Percentiles rank a stretch among this genome's conserved stretches.
phyloP scores from a whole-genome alignment of 1,140 invertebrate genomes.

The Drosophila rhopaloa region DNA sequence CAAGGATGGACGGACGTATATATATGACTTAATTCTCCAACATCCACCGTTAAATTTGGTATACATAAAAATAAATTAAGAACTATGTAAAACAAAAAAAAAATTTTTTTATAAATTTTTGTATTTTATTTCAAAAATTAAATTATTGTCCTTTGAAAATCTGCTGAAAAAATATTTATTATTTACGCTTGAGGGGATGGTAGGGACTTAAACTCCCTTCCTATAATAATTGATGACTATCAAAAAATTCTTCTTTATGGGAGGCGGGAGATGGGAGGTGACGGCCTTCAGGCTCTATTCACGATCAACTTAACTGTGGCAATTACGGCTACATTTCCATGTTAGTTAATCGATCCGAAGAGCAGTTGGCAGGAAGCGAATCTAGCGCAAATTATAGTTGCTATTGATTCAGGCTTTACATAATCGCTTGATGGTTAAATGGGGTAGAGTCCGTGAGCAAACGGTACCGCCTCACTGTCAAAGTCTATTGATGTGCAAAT shows the following conservation, averaged over 20 bases:
- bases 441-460: slow-evolving; percentile 33
- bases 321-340: slow-evolving; percentile 50
- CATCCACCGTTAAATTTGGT: no score
- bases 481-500: slow-evolving; percentile 79
- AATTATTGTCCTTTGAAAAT: no score
- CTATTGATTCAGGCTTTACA: slow-evolving; percentile 64
- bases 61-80: no score
- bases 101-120: no score
- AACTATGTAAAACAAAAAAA: no score
- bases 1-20: no score
- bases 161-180: background rate
- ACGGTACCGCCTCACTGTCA: slow-evolving; percentile 68
- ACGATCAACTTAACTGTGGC: slow-evolving; percentile 54
- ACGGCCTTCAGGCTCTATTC: slow-evolving; percentile 36
- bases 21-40: no score
- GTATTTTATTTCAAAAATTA: no score
- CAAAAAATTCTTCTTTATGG: slow-evolving; percentile 1
- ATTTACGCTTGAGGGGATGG: slow-evolving; percentile 1
- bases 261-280: slow-evolving; percentile 2
- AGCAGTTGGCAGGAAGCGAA: slow-evolving; percentile 53
- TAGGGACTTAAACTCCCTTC: slow-evolving; percentile 13
- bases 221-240: slow-evolving; percentile 19
- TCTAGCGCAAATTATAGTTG: slow-evolving; percentile 47
- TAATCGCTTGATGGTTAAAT: slow-evolving; percentile 24
- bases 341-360: slow-evolving; percentile 44